phyloP scores from a whole-genome alignment of 2,888 invertebrate genomes.

The Ischnura elegans region DNA sequence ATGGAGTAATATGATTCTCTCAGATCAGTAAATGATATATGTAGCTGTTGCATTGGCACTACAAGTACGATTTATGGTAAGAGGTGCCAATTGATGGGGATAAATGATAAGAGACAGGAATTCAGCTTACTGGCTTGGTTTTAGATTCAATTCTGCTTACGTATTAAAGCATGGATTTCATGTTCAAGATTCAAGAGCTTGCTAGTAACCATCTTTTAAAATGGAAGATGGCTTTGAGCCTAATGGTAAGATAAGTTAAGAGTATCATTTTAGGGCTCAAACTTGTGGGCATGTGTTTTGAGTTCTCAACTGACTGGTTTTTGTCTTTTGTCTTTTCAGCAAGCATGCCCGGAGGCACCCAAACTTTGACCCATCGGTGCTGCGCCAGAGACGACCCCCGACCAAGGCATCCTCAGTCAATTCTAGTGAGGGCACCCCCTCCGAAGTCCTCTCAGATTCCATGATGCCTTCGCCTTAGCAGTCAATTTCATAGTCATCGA shows the following conservation, averaged over 20 bases:
- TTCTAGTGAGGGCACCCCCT: slow-evolving; percentile 79
- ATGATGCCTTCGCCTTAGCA: slow-evolving; percentile 78
- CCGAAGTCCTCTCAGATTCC: slow-evolving; percentile 79
- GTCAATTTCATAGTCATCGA: slow-evolving; percentile 50
- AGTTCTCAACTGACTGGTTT: neutral
- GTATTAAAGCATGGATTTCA: too few species aligned
- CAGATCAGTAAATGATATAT: too few species aligned
- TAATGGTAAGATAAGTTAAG: neutral
- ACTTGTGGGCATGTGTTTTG: neutral
- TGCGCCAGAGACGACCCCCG: slow-evolving; percentile 79
- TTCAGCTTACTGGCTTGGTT: too few species aligned
- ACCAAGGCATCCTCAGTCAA: slow-evolving; percentile 79
- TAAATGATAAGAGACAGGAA: too few species aligned
- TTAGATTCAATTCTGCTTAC: too few species aligned
- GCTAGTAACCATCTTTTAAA: too few species aligned
- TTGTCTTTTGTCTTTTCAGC: slow-evolving; percentile 76
- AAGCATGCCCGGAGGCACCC: slow-evolving; percentile 84
- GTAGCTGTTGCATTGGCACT: too few species aligned
- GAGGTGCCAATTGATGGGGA: too few species aligned
- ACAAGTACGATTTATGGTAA: too few species aligned
- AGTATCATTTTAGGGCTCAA: neutral
- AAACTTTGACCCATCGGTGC: slow-evolving; percentile 81
- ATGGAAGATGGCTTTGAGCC: neutral
- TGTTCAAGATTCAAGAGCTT: too few species aligned
- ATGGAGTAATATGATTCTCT: too few species aligned